Evolutionary conservation across 1,140 invertebrate species (phyloP), one percentile per base, ranked within the genome.

Genomic region (Drosophila asahinai): DNA sequence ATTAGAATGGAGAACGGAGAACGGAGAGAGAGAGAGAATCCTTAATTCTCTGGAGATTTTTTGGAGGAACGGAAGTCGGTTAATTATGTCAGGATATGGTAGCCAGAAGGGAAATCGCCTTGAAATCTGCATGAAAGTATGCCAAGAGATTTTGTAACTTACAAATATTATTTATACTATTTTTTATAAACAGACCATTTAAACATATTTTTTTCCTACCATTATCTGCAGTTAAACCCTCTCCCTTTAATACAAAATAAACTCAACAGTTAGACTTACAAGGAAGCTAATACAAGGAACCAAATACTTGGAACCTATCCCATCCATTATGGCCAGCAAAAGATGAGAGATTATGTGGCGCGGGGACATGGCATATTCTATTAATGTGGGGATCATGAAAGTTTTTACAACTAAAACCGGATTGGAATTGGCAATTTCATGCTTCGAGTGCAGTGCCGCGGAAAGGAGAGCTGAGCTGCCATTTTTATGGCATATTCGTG

Each of bases 401-500:
- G 76, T 77, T 68, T 86, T 86, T 77, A 89, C 71, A 87, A 70
- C 83, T 87, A 86, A 87, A 83, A 80, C 84, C 76, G 75, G 72
- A 83, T 89, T 80, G 80, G 72, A 87, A 87, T 89, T 83, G 83
- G 58, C 83, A 89, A 87, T 87, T 87, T 87, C 83, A 89, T 87
- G 83, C 64, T 81, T 87, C 72, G 84, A 80, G 77, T 80, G 72
- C 80, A 83, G 58, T 54, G 55, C 71, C 47, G 49, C 61, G 22
- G 33, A 25, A 58, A 38, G 33, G 14, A 30, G 27, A 30, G 27
- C 27, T 30, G 27, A 30, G 27, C 68, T 80, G 60, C 49, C 22
- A 60, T 90, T 92, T 92, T 92, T 92, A 92, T 92, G 91, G 91
- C 91, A 91, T 77, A 92, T 83, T 92, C 91, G 86, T 92, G 87